These are phyloP conservation scores for Eledona agricola DNA, from an alignment of 2,888 invertebrate genomes.

Conservation along the genomic window DNA sequence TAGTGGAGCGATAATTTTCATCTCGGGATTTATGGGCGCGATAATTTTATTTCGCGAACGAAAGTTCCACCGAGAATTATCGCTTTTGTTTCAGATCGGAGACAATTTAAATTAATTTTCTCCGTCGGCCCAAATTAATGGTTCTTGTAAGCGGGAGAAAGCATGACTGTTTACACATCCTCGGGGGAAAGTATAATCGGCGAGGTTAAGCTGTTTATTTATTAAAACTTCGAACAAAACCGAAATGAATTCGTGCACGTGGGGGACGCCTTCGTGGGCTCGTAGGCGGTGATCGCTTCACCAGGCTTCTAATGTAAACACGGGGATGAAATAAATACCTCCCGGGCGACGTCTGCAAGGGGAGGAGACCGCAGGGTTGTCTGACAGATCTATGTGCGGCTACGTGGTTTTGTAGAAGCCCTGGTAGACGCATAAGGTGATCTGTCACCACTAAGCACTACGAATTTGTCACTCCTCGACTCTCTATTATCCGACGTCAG, in stretches of 20 bases:
- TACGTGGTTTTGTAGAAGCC: conserved; percentile 50
- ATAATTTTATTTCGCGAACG: conserved; percentile 29
- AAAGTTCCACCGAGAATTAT: conserved; percentile 25
- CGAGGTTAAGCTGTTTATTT: conserved; percentile 27
- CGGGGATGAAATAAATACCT: conserved; percentile 51
- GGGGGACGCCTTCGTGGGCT: conserved; percentile 40
- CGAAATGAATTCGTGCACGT: too few species aligned
- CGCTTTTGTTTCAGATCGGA: conserved; percentile 28
- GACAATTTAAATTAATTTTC: conserved; percentile 33
- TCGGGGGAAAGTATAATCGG: conserved; percentile 16
- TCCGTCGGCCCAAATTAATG: conserved; percentile 25
- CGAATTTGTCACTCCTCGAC: conserved; percentile 50
- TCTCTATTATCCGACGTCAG: conserved; percentile 42
- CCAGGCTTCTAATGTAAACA: conserved; percentile 52
- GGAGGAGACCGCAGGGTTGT: conserved; percentile 43
- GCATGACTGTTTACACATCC: conserved; percentile 29
- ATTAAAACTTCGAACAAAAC: conserved; percentile 31
- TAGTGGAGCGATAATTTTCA: too few species aligned
- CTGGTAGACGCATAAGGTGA: conserved; percentile 55
- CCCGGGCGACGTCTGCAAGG: conserved; percentile 41
- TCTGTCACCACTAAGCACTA: conserved; percentile 57
- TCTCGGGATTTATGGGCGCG: conserved; percentile 9
- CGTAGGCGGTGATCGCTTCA: conserved; percentile 45
- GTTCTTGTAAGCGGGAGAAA: conserved; percentile 28
- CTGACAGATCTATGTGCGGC: conserved; percentile 56